These are phyloP conservation scores for Agrypnia vestita DNA, from an alignment of 1,140 invertebrate genomes.

Conservation along the genomic window DNA sequence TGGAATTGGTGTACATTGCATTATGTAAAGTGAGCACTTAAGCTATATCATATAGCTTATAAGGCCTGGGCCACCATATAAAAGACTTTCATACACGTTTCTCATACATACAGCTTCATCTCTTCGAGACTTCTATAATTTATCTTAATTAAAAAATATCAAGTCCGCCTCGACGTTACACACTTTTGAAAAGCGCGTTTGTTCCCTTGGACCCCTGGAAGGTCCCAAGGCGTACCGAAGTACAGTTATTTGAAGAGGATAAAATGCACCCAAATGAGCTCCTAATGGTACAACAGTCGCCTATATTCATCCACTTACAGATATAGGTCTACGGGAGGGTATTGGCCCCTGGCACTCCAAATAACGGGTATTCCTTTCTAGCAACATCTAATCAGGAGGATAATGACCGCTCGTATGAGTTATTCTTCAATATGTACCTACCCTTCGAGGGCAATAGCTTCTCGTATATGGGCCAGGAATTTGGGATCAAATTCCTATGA, in stretches of 20 bases:
- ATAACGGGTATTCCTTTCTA: constrained; percentile 6
- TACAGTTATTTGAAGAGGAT: constrained; percentile 18
- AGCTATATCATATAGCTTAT: too few species aligned
- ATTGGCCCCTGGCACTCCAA: constrained; percentile 7
- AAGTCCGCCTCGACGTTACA: too few species aligned
- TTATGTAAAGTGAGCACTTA: too few species aligned
- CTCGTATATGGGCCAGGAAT: too few species aligned
- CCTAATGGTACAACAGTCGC: background rate
- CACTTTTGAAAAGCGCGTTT: background rate
- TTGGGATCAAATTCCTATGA: too few species aligned
- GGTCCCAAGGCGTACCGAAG: background rate
- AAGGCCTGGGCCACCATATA: too few species aligned
- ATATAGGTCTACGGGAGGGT: constrained; percentile 27
- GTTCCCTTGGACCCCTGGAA: background rate
- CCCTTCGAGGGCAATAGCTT: background rate
- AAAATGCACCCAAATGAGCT: background rate
- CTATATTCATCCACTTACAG: constrained; percentile 17
- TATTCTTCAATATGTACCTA: background rate
- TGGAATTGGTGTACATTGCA: too few species aligned
- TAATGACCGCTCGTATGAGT: background rate
- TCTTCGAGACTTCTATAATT: too few species aligned
- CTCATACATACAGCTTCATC: too few species aligned
- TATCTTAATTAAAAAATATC: too few species aligned
- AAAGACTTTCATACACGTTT: too few species aligned
- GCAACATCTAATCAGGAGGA: background rate